A percentile compares a stretch with the other conserved stretches of the same genome.
phyloP scores from a whole-genome alignment of 2,888 invertebrate genomes.

The Cephus runcator region DNA sequence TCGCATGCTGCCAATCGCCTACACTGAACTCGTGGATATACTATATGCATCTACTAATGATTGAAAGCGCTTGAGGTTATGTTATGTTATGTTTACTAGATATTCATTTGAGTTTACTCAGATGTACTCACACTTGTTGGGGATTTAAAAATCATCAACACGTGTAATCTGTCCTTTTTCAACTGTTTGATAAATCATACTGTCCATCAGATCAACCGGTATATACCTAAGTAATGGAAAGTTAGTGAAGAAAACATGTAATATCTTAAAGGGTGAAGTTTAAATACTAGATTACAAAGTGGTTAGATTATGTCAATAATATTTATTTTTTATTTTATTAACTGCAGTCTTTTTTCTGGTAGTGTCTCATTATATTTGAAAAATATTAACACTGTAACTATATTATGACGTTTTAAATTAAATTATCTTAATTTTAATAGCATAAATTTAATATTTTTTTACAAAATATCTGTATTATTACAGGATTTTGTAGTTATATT shows the following conservation, averaged over 20 bases:
- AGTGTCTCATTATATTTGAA: not conserved
- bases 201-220: not conserved
- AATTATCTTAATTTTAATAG: not conserved
- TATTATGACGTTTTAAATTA: not conserved
- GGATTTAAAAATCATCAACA: no score
- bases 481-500: not conserved
- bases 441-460: not conserved
- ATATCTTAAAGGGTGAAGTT: not conserved
- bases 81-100: not conserved
- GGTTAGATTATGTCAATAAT: not conserved
- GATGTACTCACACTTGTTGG: no score
- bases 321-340: not conserved
- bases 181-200: not conserved
- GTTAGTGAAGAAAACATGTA: not conserved
- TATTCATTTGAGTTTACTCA: not conserved
- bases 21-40: no score
- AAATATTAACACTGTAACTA: not conserved
- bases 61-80: not conserved
- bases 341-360: not conserved
- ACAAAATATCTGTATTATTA: not conserved
- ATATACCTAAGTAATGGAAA: not conserved
- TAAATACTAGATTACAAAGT: not conserved
- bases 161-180: not conserved
- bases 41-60: not conserved
- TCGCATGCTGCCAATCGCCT: no score